Conservation (phyloP, 2,888 invertebrate species). For the Thyatira batis region DNA sequence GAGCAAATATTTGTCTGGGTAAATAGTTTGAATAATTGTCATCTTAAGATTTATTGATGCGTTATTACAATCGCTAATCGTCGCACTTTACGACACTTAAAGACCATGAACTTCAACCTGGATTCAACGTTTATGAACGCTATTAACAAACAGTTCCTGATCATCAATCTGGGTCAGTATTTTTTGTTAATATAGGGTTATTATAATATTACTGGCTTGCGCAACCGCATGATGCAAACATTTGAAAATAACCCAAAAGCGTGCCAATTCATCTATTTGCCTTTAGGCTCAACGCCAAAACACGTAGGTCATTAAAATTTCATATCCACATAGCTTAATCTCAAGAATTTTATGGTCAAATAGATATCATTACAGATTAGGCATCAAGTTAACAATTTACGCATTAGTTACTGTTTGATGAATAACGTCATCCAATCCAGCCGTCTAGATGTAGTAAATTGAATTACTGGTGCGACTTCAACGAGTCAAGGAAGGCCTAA, state of each 20-base stretch:
- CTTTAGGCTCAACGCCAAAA: constrained; percentile 17
- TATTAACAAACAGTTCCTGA: constrained; percentile 28
- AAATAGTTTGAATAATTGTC: no score
- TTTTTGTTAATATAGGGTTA: constrained; percentile 4
- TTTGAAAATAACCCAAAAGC: constrained; percentile 3
- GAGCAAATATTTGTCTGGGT: no score
- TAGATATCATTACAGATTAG: constrained; percentile 36
- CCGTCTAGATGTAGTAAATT: constrained; percentile 40
- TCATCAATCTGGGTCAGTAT: constrained; percentile 20
- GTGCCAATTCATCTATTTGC: constrained; percentile 5
- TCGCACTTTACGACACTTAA: constrained; percentile 1
- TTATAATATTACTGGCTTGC: background rate
- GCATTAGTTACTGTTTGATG: constrained; percentile 32
- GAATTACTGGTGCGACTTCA: constrained; percentile 34
- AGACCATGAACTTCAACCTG: constrained; percentile 31
- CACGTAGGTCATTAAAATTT: constrained; percentile 30
- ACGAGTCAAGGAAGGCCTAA: constrained; percentile 9
- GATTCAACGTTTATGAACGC: constrained; percentile 24
- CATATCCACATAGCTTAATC: constrained; percentile 35
- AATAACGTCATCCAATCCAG: constrained; percentile 35
- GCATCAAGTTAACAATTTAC: constrained; percentile 29
- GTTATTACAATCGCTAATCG: background rate
- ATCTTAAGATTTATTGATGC: background rate
- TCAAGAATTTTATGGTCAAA: constrained; percentile 38
- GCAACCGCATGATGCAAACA: background rate